Conservation (phyloP, 2,113 vertebrate species). For the Oreochromis niloticus region DNA sequence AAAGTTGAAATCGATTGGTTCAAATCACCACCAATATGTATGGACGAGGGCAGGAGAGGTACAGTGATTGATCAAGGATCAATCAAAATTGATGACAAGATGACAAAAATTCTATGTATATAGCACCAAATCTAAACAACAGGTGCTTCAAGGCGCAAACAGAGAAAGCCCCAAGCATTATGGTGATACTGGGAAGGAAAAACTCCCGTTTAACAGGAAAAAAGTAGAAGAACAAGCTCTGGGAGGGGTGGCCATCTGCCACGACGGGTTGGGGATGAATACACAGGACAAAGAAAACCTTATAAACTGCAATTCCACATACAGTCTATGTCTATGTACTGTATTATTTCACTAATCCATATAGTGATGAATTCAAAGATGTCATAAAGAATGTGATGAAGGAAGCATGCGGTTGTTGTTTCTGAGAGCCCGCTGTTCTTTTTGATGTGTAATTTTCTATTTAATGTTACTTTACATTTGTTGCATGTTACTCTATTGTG, state of each 20-base stretch:
- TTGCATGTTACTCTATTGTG: background rate
- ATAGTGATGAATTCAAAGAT: background rate
- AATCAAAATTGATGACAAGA: background rate
- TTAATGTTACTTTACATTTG: background rate
- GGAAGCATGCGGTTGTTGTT: background rate
- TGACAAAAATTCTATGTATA: background rate
- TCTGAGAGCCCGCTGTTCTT: background rate
- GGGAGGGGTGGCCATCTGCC: background rate
- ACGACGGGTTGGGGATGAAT: background rate
- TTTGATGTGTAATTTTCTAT: background rate
- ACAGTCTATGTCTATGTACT: background rate
- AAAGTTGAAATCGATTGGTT: background rate
- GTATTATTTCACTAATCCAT: background rate
- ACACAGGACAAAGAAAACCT: background rate
- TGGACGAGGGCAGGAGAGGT: background rate
- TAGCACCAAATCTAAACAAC: background rate
- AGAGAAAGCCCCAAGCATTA: background rate
- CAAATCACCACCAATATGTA: background rate
- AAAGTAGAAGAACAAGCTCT: background rate
- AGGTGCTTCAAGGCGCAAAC: rapidly evolving
- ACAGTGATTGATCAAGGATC: background rate
- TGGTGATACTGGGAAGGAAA: background rate
- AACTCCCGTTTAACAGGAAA: background rate
- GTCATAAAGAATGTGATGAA: background rate
- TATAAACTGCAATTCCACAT: background rate